A percentile compares a stretch with the other conserved stretches of the same genome.
Evolutionary conservation across 1,140 invertebrate species (phyloP).

Genomic region (Asobara japonica): DNA sequence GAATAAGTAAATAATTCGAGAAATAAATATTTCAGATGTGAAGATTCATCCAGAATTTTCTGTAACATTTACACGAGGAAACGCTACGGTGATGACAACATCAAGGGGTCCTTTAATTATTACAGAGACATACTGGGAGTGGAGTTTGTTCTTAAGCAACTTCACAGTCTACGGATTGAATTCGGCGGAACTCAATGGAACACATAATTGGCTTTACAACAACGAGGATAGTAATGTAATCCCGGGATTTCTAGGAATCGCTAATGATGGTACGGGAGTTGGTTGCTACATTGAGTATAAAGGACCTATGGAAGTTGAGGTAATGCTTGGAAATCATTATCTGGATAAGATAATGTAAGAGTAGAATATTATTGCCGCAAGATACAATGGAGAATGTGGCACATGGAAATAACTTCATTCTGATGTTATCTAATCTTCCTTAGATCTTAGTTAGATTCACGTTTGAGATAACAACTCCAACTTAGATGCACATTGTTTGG

Average conservation of each 20-base stretch:
- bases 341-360: too few relatives aligned
- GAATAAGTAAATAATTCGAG: too few relatives aligned
- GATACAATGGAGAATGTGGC: too few relatives aligned
- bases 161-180: conserved; percentile 44
- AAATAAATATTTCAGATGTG: neutral
- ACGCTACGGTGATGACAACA: conserved; percentile 51
- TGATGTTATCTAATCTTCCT: too few relatives aligned
- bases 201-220: conserved; percentile 47
- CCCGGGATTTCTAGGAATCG: conserved; percentile 41
- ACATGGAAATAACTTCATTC: too few relatives aligned
- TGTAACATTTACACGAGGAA: neutral
- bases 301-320: conserved; percentile 47
- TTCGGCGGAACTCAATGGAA: conserved; percentile 40
- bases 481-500: too few relatives aligned
- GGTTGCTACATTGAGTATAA: conserved; percentile 37
- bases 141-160: conserved; percentile 52
- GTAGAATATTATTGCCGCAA: too few relatives aligned
- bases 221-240: conserved; percentile 35
- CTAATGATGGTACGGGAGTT: conserved; percentile 19
- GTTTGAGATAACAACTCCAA: too few relatives aligned
- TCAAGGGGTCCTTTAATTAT: conserved; percentile 57
- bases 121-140: conserved; percentile 62
- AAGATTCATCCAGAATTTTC: neutral
- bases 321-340: conserved; percentile 6
- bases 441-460: too few relatives aligned